Percentiles rank a stretch among this genome's conserved stretches.
Evolutionary conservation across 2,113 vertebrate species (phyloP).

Genomic region (Amblyopsis rosae): DNA sequence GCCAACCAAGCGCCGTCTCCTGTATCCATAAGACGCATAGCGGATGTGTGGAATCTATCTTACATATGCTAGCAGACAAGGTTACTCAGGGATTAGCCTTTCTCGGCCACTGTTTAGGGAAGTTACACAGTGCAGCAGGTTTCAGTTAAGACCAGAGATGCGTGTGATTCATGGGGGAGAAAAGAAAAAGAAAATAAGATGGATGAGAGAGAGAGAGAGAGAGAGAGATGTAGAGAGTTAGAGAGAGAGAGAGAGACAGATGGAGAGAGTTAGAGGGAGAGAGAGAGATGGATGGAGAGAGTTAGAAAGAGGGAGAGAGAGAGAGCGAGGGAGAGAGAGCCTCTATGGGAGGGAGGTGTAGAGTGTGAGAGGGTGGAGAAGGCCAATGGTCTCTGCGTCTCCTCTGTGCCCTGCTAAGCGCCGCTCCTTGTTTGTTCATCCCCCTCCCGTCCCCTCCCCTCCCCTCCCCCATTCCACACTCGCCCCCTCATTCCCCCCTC

Average conservation of each 20-base stretch:
- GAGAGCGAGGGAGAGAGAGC: conserved; percentile 57
- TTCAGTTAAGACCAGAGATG: not conserved
- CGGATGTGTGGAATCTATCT: too few relatives aligned
- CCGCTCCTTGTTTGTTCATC: conserved; percentile 70
- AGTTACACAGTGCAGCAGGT: too few relatives aligned
- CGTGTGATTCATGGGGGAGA: conserved; percentile 32
- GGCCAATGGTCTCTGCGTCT: conserved; percentile 69
- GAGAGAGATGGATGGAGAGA: too few relatives aligned
- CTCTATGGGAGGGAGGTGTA: too few relatives aligned
- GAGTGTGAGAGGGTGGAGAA: conserved; percentile 63
- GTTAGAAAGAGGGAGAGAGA: conserved; percentile 25
- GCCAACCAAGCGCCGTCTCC: too few relatives aligned
- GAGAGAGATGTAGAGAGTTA: not conserved
- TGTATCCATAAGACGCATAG: too few relatives aligned
- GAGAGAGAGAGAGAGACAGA: not conserved
- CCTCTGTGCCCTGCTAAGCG: conserved; percentile 66
- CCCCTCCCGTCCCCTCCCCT: conserved; percentile 53
- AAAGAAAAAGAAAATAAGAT: conserved; percentile 11
- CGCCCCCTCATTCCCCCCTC: conserved; percentile 59
- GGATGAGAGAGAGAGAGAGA: not conserved
- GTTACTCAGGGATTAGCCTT: too few relatives aligned
- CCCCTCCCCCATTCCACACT: too few relatives aligned
- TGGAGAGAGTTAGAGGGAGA: not conserved
- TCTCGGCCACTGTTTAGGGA: too few relatives aligned
- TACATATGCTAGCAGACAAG: too few relatives aligned